These are phyloP conservation scores for Conus betulinus DNA, from an alignment of 1,140 invertebrate species.

Conservation along the genomic window DNA sequence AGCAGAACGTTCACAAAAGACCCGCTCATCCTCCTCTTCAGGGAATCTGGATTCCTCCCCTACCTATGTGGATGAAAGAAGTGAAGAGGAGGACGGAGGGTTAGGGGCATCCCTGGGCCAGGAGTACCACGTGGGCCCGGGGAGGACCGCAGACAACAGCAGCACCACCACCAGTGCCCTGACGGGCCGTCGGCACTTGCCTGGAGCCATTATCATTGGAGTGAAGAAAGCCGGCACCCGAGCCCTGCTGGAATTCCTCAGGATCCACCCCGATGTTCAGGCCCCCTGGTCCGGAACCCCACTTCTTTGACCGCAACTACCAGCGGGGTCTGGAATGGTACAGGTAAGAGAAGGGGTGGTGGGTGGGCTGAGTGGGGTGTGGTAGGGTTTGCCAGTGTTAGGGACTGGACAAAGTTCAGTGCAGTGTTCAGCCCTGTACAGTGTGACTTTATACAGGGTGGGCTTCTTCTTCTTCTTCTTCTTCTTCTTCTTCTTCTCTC, in stretches of 20 bases:
- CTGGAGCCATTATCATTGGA: constrained; percentile 75
- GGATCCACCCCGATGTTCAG: constrained; percentile 74
- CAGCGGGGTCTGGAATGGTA: constrained; percentile 78
- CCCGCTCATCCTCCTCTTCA: neutral
- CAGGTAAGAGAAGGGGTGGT: constrained; percentile 62
- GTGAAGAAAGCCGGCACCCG: constrained; percentile 77
- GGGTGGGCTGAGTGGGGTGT: neutral
- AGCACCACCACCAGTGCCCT: neutral
- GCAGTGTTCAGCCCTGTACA: too few species aligned
- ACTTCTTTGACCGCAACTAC: constrained; percentile 78
- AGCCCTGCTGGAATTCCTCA: constrained; percentile 76
- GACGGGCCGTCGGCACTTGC: constrained; percentile 53
- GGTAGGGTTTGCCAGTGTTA: neutral
- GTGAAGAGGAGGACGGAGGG: neutral
- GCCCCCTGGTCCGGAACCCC: constrained; percentile 73
- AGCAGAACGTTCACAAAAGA: neutral
- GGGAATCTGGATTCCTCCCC: neutral
- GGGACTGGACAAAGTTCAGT: neutral
- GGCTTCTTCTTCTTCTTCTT: too few species aligned
- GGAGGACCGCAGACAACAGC: neutral
- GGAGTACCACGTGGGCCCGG: constrained; percentile 25
- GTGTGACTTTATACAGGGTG: too few species aligned
- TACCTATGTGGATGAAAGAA: constrained; percentile 33
- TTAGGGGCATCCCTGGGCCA: neutral
- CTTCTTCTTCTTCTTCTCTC: too few species aligned